phyloP scores from a whole-genome alignment of 2,113 vertebrate genomes.

The Pseudopodoces humilis region DNA sequence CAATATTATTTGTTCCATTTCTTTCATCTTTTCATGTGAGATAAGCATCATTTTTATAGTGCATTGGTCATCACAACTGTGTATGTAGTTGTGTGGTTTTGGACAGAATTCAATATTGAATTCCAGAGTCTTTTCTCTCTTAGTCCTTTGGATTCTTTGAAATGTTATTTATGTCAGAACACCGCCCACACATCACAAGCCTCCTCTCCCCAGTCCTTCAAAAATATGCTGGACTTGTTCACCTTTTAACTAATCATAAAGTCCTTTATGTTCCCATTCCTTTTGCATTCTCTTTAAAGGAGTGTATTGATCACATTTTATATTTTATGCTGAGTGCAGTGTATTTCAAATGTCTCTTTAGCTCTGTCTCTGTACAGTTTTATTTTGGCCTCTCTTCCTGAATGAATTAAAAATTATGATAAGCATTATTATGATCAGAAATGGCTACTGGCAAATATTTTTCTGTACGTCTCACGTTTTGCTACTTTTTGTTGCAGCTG shows the following conservation, averaged over 20 bases:
- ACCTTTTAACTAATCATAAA: not conserved
- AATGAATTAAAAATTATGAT: not conserved
- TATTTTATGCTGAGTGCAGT: not conserved
- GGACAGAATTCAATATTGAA: not conserved
- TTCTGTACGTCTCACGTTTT: not conserved
- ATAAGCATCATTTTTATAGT: not conserved
- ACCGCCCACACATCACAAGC: constrained; percentile 6
- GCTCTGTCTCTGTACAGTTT: not conserved
- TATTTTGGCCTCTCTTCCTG: not conserved
- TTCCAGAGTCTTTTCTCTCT: not conserved
- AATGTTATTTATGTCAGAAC: constrained; percentile 27
- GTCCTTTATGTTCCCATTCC: not conserved
- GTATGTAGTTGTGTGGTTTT: not conserved
- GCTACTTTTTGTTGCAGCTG: not conserved
- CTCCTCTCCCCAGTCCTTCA: not conserved
- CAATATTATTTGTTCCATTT: not conserved
- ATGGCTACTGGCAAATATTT: not conserved
- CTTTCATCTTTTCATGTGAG: not conserved
- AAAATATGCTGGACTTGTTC: not conserved
- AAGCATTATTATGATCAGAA: not conserved
- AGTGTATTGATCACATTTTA: not conserved
- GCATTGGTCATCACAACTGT: not conserved
- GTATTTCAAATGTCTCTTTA: not conserved
- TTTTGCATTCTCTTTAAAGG: not conserved
- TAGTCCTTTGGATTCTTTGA: not conserved